A percentile compares a stretch with the other conserved stretches of the same genome.
Conservation (phyloP, 2,797 vertebrate genomes). For the Botia almorhae region DNA sequence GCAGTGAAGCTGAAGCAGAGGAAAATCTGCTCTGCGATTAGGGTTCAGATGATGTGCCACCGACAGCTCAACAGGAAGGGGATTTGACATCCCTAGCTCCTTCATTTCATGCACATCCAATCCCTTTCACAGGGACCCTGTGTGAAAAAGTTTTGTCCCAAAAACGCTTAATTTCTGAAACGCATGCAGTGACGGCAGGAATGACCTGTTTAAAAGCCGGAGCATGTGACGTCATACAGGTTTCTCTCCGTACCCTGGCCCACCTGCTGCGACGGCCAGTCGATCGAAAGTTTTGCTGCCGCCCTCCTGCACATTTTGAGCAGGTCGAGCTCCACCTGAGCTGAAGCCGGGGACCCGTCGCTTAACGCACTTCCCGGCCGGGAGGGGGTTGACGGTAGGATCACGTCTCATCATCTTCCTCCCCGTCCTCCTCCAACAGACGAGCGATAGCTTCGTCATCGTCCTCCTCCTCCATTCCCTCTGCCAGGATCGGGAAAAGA, state of each 20-base stretch:
- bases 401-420: no score
- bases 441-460: background rate
- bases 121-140: background rate
- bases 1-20: background rate
- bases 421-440: no score
- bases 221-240: no score
- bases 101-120: background rate
- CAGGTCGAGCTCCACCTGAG: no score
- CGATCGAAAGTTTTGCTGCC: no score
- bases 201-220: background rate
- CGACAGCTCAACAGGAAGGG: background rate
- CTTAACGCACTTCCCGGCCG: no score
- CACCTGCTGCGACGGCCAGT: no score
- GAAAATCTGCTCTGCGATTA: background rate
- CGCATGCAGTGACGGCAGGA: background rate
- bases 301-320: no score
- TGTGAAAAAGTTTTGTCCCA: background rate
- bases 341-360: no score
- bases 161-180: background rate
- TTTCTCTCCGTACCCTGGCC: no score
- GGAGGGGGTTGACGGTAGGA: no score
- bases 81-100: background rate
- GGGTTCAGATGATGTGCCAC: background rate
- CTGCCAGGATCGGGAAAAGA: background rate
- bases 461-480: background rate